Base-by-base conservation (phyloP, 2,113 vertebrate genomes). In the Phycodurus eques region DNA sequence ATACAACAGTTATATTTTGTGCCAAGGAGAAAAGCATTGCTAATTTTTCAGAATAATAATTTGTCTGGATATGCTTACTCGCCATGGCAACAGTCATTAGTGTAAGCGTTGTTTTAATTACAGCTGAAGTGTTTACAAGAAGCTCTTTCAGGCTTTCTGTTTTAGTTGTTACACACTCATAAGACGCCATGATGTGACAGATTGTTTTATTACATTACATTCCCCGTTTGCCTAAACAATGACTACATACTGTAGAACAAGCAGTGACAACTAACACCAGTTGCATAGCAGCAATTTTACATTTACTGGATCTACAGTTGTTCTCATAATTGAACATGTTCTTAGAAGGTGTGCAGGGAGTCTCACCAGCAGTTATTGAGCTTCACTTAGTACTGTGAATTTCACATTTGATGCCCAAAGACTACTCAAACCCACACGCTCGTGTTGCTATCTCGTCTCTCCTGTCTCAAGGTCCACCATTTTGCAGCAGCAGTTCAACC, bases 401-500 rank as follows among this genome's bases (percentile, higher is more conserved):
- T 61, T 46, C 11, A 15, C 61, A 19, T 44, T 47, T 66, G 17
- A 39, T 62, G 60, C 15, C 8, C 10, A 22, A 65, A 65, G 19
- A 46, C 63, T 46, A 19, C 10, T 33, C 27, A 10, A 70, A 64
- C 17, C 39, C 4, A 22, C 12, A 70, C 14, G 11, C 15, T 27
- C 15, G 9, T 31, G 13, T 17, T 33, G 64, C 35, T 57, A 11
- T 71, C 20, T 27, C 49, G 14, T 63, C 2, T 0, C 68, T 35
- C 31, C 7, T 59, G 22, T 14, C 27, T 35, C 14, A 61, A 99
- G 98, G 72, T 94, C 97, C 60, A 98, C 96, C 20, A 99, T 99
- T 79, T 78, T 99, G 85, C 98, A 99, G 91, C 98, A 99, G 92
- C 98, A 99, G 89, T 97, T 98, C 74, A 99, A 98, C 84, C 92